Conservation (phyloP, 2,888 invertebrate genomes). For the Clusia tigrina region DNA sequence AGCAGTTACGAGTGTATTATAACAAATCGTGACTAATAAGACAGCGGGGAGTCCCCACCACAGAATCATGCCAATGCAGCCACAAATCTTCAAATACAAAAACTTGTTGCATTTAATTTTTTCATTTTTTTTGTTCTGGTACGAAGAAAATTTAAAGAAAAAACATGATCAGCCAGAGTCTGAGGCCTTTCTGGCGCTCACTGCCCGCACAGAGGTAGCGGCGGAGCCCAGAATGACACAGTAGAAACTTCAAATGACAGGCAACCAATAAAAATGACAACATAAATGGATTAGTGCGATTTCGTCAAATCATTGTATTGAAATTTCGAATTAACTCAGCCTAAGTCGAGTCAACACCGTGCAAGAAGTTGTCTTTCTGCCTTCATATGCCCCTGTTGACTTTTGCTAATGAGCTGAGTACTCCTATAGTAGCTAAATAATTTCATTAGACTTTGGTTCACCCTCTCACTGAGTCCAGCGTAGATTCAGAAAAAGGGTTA, state of each 20-base stretch:
- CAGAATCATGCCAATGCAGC: constrained; percentile 50
- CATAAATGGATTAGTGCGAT: constrained; percentile 58
- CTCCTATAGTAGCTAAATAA: too few species aligned
- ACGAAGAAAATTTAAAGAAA: constrained; percentile 19
- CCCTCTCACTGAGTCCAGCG: not conserved
- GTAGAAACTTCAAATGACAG: constrained; percentile 46
- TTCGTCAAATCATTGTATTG: constrained; percentile 62
- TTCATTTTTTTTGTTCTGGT: constrained; percentile 18
- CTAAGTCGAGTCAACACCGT: not conserved
- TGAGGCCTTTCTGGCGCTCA: not conserved
- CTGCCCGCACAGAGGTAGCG: not conserved
- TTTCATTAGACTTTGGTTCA: constrained; percentile 27
- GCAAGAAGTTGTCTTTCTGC: constrained; percentile 15
- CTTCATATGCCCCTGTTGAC: constrained; percentile 44
- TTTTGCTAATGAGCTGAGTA: constrained; percentile 45
- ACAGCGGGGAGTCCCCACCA: constrained; percentile 52
- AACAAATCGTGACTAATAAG: constrained; percentile 62
- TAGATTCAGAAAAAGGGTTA: not conserved
- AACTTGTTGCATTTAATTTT: constrained; percentile 50
- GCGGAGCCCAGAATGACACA: constrained; percentile 44
- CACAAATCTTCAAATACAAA: constrained; percentile 25
- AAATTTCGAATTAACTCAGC: constrained; percentile 34
- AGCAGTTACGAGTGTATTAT: constrained; percentile 14
- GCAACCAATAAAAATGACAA: constrained; percentile 58
- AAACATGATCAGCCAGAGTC: constrained; percentile 9